Evolutionary conservation across 2,113 vertebrate species (phyloP), one percentile per base, ranked within the genome.

Genomic region (Vidua macroura): DNA sequence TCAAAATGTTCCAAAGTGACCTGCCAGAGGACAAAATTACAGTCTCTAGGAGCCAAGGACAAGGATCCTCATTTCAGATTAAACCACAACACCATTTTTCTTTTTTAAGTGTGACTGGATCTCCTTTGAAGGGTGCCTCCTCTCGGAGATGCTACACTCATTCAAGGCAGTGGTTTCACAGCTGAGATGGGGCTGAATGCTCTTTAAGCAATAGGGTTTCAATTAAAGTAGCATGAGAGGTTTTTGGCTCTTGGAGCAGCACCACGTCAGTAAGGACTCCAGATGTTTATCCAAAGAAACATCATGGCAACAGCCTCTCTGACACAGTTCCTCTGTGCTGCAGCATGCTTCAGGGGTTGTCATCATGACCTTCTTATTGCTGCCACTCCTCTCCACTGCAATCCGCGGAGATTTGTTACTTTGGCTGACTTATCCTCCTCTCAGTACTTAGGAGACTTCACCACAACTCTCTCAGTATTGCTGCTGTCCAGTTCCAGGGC

Each of bases 281-380:
- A 95, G 69, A 89, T 64, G 64, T 96, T 95, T 92, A 55, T 66
- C 33, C 74, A 69, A 87, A 76, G 66, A 95, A 92, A 94, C 4
- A 15, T 67, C 91, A 85, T 80, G 63, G 67, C 51, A 95, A 96
- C 81, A 91, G 35, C 11, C 53, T 91, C 49, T 81, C 76, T 79
- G 74, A 75, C 86, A 95, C 60, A 91, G 28, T 31, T 91, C 33
- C 70, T 85, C 63, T 28, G 28, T 72, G 74, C 51, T 72, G 69
- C 58, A 93, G 77, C 35, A 33, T 24, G 70, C 58, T 73, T 88
- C 66, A 74, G 56, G 35, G 28, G 5, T 66, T 95, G 89, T 89
- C 89, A 87, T 78, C 41, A 76, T 23, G 46, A 89, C 43, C 31
- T 89, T 64, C 25, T 87, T 56, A 41, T 28, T 96, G 72, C 51